Conservation (phyloP, 2,888 invertebrate genomes). For the Drosophila greeni region DNA sequence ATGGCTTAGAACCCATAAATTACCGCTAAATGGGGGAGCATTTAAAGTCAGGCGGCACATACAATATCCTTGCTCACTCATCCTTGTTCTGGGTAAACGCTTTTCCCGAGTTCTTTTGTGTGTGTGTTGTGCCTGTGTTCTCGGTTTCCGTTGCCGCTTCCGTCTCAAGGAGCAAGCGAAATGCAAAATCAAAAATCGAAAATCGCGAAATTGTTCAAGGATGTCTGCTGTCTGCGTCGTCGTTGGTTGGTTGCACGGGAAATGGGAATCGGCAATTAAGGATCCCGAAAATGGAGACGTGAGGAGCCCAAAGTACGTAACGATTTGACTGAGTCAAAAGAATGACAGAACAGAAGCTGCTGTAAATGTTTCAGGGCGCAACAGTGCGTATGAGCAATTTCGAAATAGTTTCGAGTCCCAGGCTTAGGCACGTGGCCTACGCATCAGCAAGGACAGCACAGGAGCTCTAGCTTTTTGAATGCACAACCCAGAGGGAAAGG, state of each 20-base stretch:
- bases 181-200: conserved; percentile 7
- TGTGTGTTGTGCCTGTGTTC: conserved; percentile 1
- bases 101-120: background rate
- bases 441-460: background rate
- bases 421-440: conserved; percentile 5
- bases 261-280: conserved; percentile 20
- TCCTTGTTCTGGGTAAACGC: background rate
- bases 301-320: background rate
- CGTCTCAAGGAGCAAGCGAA: background rate
- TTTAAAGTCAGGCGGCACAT: conserved; percentile 10
- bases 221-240: conserved; percentile 10
- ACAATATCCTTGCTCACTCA: conserved; percentile 3
- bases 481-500: background rate
- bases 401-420: conserved; percentile 30
- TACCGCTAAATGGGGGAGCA: conserved; percentile 20
- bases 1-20: conserved; percentile 31
- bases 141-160: conserved; percentile 4
- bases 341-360: conserved; percentile 1
- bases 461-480: background rate
- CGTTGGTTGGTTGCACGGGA: conserved; percentile 13
- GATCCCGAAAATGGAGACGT: background rate
- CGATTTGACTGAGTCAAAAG: conserved; percentile 1
- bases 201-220: conserved; percentile 2
- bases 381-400: conserved; percentile 55
- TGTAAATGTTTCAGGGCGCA: conserved; percentile 34